phyloP scores from a whole-genome alignment of 2,888 invertebrate species.

The Saturnia pavonia region DNA sequence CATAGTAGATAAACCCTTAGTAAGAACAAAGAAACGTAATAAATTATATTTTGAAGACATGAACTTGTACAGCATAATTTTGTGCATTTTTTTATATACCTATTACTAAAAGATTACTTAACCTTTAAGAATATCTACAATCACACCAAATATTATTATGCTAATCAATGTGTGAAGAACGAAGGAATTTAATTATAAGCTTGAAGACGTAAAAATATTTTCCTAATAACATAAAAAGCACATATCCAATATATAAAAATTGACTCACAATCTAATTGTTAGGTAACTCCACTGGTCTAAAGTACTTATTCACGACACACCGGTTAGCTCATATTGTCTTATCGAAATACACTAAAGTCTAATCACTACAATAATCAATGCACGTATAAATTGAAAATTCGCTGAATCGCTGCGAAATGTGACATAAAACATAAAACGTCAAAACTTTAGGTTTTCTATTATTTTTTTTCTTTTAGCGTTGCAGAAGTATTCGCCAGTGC shows the following conservation, averaged over 20 bases:
- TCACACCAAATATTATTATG: not conserved
- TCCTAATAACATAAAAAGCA: not conserved
- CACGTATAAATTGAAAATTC: no score
- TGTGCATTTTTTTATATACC: not conserved
- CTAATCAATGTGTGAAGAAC: not conserved
- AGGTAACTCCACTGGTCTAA: conserved; percentile 7
- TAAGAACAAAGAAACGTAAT: not conserved
- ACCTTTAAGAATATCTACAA: not conserved
- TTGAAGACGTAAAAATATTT: not conserved
- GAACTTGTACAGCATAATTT: not conserved
- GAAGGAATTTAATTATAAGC: not conserved
- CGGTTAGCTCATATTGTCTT: conserved; percentile 34
- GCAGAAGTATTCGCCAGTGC: not conserved
- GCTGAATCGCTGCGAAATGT: not conserved
- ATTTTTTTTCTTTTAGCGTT: not conserved
- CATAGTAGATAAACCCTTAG: not conserved
- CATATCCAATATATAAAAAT: not conserved
- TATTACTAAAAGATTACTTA: not conserved
- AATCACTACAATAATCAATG: no score
- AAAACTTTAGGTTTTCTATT: not conserved
- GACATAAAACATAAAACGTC: not conserved
- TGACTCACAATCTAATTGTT: conserved; percentile 13
- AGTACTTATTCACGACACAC: conserved; percentile 33
- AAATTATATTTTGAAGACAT: not conserved
- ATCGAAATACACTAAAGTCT: conserved; percentile 41